These are phyloP conservation scores for Planiliza haematocheilus DNA, from an alignment of 2,113 vertebrate species.

Conservation along the genomic window DNA sequence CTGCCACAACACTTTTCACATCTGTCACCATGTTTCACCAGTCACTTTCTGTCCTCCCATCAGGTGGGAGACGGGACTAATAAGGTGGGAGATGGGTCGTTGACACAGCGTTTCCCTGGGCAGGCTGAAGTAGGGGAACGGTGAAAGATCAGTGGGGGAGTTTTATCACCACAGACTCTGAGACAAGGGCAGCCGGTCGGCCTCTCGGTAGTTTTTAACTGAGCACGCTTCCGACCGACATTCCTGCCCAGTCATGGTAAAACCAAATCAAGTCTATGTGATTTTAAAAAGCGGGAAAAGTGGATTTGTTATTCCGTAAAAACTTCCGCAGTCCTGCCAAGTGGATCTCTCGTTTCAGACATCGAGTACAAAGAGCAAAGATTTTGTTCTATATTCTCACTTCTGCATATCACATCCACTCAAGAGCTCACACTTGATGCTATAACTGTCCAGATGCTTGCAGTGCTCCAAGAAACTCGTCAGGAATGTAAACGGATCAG, in stretches of 20 bases:
- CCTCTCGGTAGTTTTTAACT: constrained; percentile 2
- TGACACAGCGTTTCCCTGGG: constrained; percentile 37
- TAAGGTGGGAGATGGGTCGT: constrained; percentile 37
- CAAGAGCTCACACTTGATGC: constrained; percentile 34
- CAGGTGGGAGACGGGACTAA: constrained; percentile 10
- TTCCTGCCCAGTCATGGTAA: no score
- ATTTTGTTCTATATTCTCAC: constrained; percentile 43
- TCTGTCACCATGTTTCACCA: constrained; percentile 27
- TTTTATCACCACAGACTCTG: constrained; percentile 15
- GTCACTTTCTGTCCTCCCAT: constrained; percentile 6
- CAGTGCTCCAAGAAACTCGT: constrained; percentile 12
- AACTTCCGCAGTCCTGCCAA: constrained; percentile 2
- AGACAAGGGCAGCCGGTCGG: neutral
- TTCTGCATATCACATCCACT: constrained; percentile 30
- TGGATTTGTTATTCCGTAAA: constrained; percentile 18
- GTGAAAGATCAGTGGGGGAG: constrained; percentile 12
- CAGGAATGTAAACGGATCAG: constrained; percentile 19
- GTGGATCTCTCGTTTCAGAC: constrained; percentile 21
- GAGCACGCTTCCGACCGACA: constrained; percentile 6
- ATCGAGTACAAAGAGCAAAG: constrained; percentile 37
- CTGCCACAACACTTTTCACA: constrained; percentile 34
- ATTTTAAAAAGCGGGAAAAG: neutral
- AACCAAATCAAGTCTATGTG: no score
- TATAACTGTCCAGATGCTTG: constrained; percentile 38
- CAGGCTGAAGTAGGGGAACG: neutral